These are phyloP conservation scores for Pagrus major DNA, from an alignment of 2,113 vertebrate genomes.

Conservation along the genomic window DNA sequence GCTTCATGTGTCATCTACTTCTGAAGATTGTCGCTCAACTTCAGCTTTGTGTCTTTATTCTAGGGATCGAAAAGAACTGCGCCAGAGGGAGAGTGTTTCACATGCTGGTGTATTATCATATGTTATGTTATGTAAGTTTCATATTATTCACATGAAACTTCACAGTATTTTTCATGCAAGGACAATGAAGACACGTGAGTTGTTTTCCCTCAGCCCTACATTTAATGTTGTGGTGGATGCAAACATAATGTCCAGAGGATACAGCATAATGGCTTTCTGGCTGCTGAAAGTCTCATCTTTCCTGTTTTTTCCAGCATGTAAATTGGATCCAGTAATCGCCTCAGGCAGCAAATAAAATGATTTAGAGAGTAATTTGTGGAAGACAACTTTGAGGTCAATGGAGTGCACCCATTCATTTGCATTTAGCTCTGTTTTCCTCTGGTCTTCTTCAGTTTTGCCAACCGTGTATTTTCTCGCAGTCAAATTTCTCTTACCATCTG, in stretches of 20 bases:
- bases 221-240: conserved; percentile 23
- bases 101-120: not conserved
- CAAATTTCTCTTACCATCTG: conserved; percentile 57
- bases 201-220: not conserved
- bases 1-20: not conserved
- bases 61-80: not conserved
- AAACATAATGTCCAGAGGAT: conserved; percentile 56
- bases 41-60: not conserved
- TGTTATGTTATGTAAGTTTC: not conserved
- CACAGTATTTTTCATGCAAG: not conserved
- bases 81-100: not conserved
- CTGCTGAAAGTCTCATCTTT: conserved; percentile 49
- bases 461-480: conserved; percentile 46
- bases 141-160: not conserved
- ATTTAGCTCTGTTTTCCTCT: conserved; percentile 46
- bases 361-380: conserved; percentile 66
- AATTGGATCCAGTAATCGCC: conserved; percentile 73
- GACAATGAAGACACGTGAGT: not conserved
- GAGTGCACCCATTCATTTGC: conserved; percentile 56
- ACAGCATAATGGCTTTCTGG: conserved; percentile 38
- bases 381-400: conserved; percentile 70
- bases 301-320: conserved; percentile 51
- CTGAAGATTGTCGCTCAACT: not conserved
- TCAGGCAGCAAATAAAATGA: conserved; percentile 69
- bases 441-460: conserved; percentile 28